Evolutionary conservation across 2,113 vertebrate species (phyloP).

Genomic region (Ifrita kowaldi): DNA sequence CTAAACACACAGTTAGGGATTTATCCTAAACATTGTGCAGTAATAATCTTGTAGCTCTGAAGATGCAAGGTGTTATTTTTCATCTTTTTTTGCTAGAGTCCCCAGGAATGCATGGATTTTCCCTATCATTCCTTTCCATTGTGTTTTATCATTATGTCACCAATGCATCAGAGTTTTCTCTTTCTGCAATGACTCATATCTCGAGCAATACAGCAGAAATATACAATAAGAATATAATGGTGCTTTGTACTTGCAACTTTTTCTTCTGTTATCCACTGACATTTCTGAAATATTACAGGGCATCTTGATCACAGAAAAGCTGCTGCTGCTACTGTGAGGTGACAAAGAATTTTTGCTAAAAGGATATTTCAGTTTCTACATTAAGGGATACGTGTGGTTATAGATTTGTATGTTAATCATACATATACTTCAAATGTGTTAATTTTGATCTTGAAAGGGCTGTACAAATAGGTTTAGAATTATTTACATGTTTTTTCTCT

Average conservation of each 20-base stretch:
- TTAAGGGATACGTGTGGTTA: not conserved
- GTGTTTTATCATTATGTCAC: not conserved
- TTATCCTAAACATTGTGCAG: not conserved
- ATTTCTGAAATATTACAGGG: not conserved
- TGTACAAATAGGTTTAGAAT: not conserved
- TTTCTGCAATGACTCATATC: not conserved
- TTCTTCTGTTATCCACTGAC: not conserved
- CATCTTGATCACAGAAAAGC: not conserved
- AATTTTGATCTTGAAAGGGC: not conserved
- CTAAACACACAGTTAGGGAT: not conserved
- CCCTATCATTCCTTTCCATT: not conserved
- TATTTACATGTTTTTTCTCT: not conserved
- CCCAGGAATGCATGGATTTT: not conserved
- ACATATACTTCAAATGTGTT: not conserved
- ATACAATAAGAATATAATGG: not conserved
- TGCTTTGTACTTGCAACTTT: not conserved
- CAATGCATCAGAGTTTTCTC: not conserved
- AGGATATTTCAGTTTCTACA: not conserved
- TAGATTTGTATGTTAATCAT: not conserved
- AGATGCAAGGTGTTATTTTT: not conserved
- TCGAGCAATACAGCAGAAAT: not conserved
- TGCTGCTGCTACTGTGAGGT: not conserved
- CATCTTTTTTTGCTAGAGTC: not conserved
- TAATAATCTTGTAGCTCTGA: not conserved
- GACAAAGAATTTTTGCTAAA: not conserved